Evolutionary conservation across 2,113 vertebrate species (phyloP), one percentile per base, ranked within the genome.

Genomic region (Electrona antarctica): DNA sequence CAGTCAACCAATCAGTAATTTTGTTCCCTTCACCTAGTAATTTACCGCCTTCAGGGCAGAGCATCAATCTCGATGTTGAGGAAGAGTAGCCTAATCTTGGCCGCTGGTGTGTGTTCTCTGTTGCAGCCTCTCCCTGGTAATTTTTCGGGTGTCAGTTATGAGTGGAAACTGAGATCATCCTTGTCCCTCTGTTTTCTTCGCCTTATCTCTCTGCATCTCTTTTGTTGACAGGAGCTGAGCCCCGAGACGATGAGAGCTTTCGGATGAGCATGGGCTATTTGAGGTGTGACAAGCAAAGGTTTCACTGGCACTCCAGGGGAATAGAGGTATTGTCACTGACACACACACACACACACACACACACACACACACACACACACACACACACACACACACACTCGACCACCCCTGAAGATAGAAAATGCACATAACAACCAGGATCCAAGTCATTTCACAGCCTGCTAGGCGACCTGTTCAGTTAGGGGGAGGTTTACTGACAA

Each of bases 401-500:
- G 33, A 4, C 33, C 33, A 41, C 33, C 33, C 33, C 33, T 41
- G 33, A 41, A 41, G 33, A 41, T 41, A 41, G 33, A 41, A 41
- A 41, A 41, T 41, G 33, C 33, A 41, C 33, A 41, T 6, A 41
- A 41, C 33, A 41, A 29, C 14, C 33, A 15, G 70, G 61, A 82
- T 82, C 84, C 88, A 85, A 83, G 84, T 85, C 76, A 85, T 88
- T 88, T 89, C 89, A 88, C 79, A 79, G 79, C 54, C 69, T 75
- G 73, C 83, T 76, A 83, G 68, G 70, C 78, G 77, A 83, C 85
- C 80, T 62, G 41, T 72, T 61, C 77, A 61, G 78, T 84, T 80
- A 74, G 9, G 8, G 45, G 28, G 60, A 46, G 46, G 61, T 81
- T 83, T 80, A 59, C 74, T 66, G 79, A 88, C 87, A 87, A 77